phyloP scores from a whole-genome alignment of 2,113 vertebrate genomes.

The Phrynosoma blainvillii region DNA sequence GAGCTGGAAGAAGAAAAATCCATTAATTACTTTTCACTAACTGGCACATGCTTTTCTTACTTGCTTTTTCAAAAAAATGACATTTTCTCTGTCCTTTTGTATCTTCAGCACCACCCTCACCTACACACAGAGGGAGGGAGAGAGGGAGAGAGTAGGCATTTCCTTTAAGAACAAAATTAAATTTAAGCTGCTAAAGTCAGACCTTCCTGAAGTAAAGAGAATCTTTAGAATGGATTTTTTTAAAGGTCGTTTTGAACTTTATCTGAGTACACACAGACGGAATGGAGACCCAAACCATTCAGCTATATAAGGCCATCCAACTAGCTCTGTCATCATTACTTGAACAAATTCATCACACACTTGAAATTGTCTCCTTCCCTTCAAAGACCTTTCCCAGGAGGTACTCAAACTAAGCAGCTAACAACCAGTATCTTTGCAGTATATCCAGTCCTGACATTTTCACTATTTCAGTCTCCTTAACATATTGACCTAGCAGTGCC shows the following conservation, averaged over 20 bases:
- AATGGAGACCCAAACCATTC: slow-evolving; percentile 49
- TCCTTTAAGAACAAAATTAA: slow-evolving; percentile 71
- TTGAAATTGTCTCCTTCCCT: slow-evolving; percentile 22
- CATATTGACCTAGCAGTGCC: background rate
- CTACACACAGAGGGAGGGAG: too few relatives aligned
- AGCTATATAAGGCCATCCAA: slow-evolving; percentile 69
- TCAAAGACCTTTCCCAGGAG: slow-evolving; percentile 26
- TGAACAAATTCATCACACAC: slow-evolving; percentile 63
- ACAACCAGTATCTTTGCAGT: background rate
- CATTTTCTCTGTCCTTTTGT: slow-evolving; percentile 62
- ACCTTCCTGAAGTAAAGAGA: slow-evolving; percentile 69
- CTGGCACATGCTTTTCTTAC: slow-evolving; percentile 48
- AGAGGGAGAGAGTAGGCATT: background rate
- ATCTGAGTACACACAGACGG: slow-evolving; percentile 51
- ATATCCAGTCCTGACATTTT: background rate
- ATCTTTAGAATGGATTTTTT: slow-evolving; percentile 78
- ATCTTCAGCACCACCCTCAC: background rate
- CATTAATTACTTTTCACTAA: slow-evolving; percentile 56
- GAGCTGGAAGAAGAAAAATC: slow-evolving; percentile 46
- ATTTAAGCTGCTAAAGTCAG: slow-evolving; percentile 70
- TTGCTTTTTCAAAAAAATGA: slow-evolving; percentile 54
- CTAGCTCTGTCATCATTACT: slow-evolving; percentile 66
- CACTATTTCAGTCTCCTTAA: background rate
- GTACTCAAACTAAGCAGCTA: background rate
- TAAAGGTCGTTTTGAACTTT: slow-evolving; percentile 77